Conservation (phyloP, 2,888 invertebrate genomes). For the Phortica okadai region DNA sequence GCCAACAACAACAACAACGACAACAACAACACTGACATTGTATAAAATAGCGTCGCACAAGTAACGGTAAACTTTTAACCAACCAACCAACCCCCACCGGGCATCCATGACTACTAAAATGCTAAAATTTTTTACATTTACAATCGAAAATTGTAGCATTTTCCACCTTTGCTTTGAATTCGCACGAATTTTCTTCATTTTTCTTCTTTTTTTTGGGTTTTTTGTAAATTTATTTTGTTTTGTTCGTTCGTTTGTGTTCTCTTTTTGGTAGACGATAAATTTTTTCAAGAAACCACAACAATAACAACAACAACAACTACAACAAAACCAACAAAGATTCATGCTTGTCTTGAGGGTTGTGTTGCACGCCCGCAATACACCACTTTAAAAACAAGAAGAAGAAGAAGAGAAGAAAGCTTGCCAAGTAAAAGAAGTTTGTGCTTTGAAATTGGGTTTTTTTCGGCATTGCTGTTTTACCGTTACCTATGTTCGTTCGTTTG, state of each 20-base stretch:
- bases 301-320: no score
- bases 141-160: neutral
- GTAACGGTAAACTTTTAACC: neutral
- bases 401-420: neutral
- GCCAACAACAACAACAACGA: neutral
- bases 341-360: neutral
- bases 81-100: no score
- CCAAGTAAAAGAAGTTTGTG: neutral
- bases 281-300: conserved; percentile 5
- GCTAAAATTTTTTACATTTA: no score
- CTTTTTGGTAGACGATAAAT: conserved; percentile 5
- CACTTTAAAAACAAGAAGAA: neutral
- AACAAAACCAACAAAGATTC: neutral
- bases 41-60: neutral
- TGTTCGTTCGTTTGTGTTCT: neutral
- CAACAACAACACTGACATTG: neutral
- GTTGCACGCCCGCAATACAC: neutral
- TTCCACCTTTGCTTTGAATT: neutral
- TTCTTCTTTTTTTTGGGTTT: no score
- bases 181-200: no score
- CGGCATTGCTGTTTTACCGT: neutral
- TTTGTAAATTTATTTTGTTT: neutral
- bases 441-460: conserved; percentile 4
- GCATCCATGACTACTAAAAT: no score
- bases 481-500: neutral